Conservation (phyloP, 2,797 vertebrate genomes). For the Gymnothorax reevesii region DNA sequence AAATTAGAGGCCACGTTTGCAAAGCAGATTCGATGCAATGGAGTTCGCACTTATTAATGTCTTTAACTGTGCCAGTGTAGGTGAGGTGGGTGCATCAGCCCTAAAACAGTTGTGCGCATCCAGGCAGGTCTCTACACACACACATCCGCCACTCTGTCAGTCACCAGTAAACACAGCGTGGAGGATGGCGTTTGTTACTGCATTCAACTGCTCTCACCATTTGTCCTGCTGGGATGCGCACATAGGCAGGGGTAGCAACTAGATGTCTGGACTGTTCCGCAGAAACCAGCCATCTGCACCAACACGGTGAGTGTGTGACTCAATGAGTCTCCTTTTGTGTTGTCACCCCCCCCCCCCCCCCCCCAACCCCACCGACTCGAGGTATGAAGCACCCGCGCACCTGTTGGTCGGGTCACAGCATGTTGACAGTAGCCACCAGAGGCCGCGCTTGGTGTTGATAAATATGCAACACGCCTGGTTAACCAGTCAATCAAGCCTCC, state of each 20-base stretch:
- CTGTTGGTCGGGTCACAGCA: constrained; percentile 38
- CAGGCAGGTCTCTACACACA: neutral
- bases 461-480: constrained; percentile 45
- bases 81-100: constrained; percentile 21
- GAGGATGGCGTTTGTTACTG: constrained; percentile 34
- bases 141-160: constrained; percentile 10
- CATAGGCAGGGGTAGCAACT: neutral
- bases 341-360: neutral
- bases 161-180: constrained; percentile 23
- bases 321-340: neutral
- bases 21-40: neutral
- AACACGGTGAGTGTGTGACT: neutral
- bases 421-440: constrained; percentile 20
- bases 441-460: constrained; percentile 34
- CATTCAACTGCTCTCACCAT: constrained; percentile 34
- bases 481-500: constrained; percentile 46
- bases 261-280: constrained; percentile 19
- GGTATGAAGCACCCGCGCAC: neutral
- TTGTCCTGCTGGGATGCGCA: constrained; percentile 25
- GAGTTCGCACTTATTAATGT: neutral
- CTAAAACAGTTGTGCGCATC: constrained; percentile 12
- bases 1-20: neutral
- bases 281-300: constrained; percentile 26
- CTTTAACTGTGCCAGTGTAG: neutral
- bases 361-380: neutral